Base-by-base conservation (phyloP, 2,888 invertebrate species). In the Mantis religiosa region DNA sequence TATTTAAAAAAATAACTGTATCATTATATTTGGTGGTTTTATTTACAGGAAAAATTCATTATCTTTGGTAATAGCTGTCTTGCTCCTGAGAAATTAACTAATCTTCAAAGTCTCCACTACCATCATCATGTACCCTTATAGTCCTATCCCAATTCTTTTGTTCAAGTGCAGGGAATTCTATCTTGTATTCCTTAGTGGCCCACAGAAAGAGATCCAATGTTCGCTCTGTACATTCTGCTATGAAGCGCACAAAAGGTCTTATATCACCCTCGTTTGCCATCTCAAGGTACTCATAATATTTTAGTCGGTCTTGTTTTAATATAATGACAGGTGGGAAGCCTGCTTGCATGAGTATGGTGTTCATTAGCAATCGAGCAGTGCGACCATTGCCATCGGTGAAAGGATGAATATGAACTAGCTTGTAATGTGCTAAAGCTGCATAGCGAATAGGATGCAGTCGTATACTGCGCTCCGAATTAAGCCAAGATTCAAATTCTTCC, bases 331-430 rank as follows among this genome's bases (percentile, higher is more conserved):
- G 99, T 0, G 99, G 99, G 94, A 97, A 99, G 0, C 99, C 99
- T 1, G 98, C 97, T 93, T 97, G 97, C 97, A 99, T 97, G 71
- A 99, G 95, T 90, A 99, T 96, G 91, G 98, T 95, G 93, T 99
- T 99, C 99, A 99, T 99, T 2, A 99, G 95, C 34, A 99, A 94
- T 47, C 99, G 95, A 25, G 98, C 98, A 0, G 99, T 99, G 92
- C 99, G 95, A 0, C 99, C 99, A 92, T 99, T 99, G 86, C 99
- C 99, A 93, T 99, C 99, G 3, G 97, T 95, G 93, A 99, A 99
- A 0, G 99, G 99, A 94, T 99, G 99, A 91, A 99, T 98, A 92
- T 97, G 97, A 0, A 99, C 99, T 84, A 99, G 93, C 93, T 98
- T 98, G 93, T 99, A 99, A 94, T 99, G 99, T 0, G 98, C 99